Conservation (phyloP, 1,140 invertebrate genomes). For the Diorhabda sublineata region DNA sequence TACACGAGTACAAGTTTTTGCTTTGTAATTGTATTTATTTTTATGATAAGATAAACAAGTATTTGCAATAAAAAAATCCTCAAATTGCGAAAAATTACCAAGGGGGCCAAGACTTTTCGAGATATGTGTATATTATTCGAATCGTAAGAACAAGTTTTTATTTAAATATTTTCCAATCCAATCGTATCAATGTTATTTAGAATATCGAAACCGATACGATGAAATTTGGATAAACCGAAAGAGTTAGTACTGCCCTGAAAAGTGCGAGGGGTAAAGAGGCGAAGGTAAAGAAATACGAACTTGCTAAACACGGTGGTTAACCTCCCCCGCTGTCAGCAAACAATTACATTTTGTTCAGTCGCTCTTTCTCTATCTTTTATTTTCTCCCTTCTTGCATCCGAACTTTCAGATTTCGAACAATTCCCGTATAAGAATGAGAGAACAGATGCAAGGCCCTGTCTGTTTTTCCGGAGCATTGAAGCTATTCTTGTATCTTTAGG, state of each 20-base stretch:
- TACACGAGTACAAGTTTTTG: no score
- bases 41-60: no score
- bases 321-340: constrained; percentile 20
- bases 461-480: constrained; percentile 7
- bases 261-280: constrained; percentile 1
- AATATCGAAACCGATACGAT: no score
- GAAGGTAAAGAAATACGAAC: constrained; percentile 18
- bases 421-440: constrained; percentile 5
- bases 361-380: background rate
- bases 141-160: no score
- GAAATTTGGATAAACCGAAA: background rate
- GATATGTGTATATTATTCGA: no score
- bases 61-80: no score
- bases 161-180: no score
- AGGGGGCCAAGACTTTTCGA: no score
- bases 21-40: no score
- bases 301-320: constrained; percentile 20
- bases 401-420: constrained; percentile 19
- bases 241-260: constrained; percentile 1
- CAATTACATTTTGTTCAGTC: constrained; percentile 10
- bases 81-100: no score
- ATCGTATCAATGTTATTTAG: no score
- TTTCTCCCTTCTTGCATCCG: constrained; percentile 1
- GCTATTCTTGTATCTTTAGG: background rate
- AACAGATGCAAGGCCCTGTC: constrained; percentile 10